Conservation (phyloP, 2,888 invertebrate species). For the Cerceris rybyensis region DNA sequence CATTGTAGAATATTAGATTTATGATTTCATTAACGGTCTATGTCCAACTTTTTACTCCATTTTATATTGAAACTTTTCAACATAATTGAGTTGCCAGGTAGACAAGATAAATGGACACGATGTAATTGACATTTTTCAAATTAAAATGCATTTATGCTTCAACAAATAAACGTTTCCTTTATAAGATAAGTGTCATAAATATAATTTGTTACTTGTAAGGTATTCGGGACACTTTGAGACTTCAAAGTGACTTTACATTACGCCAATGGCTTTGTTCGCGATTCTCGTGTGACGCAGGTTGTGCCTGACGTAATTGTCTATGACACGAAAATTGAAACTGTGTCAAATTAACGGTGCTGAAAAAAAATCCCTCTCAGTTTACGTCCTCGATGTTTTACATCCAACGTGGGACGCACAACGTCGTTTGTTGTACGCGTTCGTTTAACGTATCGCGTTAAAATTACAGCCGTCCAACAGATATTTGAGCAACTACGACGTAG, state of each 20-base stretch:
- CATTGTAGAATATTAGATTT: too few species aligned
- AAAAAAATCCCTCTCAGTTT: slow-evolving; percentile 44
- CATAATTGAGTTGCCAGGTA: too few species aligned
- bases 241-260: not conserved
- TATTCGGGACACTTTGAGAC: not conserved
- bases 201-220: too few species aligned
- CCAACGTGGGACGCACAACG: slow-evolving; percentile 38
- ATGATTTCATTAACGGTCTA: too few species aligned
- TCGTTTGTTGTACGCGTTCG: not conserved
- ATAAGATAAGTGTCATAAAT: too few species aligned
- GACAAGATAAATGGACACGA: too few species aligned
- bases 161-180: too few species aligned
- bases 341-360: slow-evolving; percentile 41
- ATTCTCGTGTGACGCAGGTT: slow-evolving; percentile 34
- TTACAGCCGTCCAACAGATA: slow-evolving; percentile 7
- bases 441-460: slow-evolving; percentile 1
- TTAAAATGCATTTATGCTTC: too few species aligned
- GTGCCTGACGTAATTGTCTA: slow-evolving; percentile 54
- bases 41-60: too few species aligned
- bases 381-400: slow-evolving; percentile 8
- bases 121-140: too few species aligned
- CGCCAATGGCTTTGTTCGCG: slow-evolving; percentile 1
- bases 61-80: too few species aligned
- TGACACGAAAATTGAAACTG: slow-evolving; percentile 61
- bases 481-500: slow-evolving; percentile 20